A percentile compares a stretch with the other conserved stretches of the same genome.
Conservation (phyloP, 2,113 vertebrate genomes). For the Syrmaticus mikado region DNA sequence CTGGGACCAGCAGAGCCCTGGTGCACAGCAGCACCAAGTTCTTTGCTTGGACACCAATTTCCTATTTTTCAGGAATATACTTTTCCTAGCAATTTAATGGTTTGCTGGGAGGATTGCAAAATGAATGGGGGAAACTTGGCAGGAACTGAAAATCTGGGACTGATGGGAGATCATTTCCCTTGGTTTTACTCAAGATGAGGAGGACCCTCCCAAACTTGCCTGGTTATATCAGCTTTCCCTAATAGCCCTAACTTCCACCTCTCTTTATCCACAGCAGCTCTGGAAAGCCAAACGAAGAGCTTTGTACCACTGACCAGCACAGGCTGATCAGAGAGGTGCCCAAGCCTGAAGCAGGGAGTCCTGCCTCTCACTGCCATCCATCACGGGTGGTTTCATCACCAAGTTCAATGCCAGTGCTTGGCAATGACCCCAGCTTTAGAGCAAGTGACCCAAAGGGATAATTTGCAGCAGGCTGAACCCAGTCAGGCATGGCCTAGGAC, state of each 20-base stretch:
- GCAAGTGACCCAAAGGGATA: background rate
- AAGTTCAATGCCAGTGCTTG: background rate
- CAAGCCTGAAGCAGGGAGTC: background rate
- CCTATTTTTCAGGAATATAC: background rate
- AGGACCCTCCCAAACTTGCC: background rate
- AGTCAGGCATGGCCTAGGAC: background rate
- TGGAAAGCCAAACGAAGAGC: background rate
- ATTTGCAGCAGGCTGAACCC: background rate
- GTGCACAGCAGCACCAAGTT: accelerated
- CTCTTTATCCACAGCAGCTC: background rate
- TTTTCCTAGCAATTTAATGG: background rate
- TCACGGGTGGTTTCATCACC: background rate
- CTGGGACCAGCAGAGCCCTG: no score
- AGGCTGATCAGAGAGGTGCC: background rate
- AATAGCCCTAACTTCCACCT: background rate
- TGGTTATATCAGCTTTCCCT: background rate
- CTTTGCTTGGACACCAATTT: background rate
- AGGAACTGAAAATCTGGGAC: background rate
- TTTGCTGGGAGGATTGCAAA: accelerated
- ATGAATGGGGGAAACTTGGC: background rate
- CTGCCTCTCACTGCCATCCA: background rate
- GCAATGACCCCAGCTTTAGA: background rate
- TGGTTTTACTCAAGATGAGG: background rate
- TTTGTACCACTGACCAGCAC: background rate
- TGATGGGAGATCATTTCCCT: background rate